These are phyloP conservation scores for Fulica atra DNA, from an alignment of 2,113 vertebrate genomes.

Conservation along the genomic window DNA sequence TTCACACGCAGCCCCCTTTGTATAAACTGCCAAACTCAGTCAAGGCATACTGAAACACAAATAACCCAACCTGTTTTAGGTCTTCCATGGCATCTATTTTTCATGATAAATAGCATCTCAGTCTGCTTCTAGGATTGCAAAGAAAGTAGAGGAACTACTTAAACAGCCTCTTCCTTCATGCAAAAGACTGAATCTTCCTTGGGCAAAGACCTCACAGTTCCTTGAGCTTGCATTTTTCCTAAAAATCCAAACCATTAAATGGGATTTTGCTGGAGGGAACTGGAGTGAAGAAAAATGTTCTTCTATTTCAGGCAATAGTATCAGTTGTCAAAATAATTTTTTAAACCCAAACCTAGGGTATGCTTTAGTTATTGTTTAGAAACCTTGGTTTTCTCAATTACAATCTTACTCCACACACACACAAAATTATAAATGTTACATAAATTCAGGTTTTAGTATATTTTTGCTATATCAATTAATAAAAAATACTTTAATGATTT, in stretches of 20 bases:
- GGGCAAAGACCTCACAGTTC: background rate
- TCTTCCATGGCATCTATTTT: background rate
- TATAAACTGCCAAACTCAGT: background rate
- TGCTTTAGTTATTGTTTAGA: background rate
- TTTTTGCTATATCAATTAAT: background rate
- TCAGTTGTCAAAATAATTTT: background rate
- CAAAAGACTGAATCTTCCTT: background rate
- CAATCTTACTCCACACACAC: background rate
- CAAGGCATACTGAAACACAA: background rate
- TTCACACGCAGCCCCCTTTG: background rate
- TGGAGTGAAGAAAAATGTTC: background rate
- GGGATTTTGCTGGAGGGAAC: background rate
- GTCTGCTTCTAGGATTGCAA: background rate
- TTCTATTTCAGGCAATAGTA: background rate
- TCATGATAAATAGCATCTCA: background rate
- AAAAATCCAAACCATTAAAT: background rate
- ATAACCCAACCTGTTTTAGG: background rate
- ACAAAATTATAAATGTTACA: background rate
- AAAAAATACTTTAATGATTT: background rate
- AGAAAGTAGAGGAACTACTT: background rate
- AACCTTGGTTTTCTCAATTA: background rate
- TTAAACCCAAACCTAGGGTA: background rate
- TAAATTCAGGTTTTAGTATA: background rate
- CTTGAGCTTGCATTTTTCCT: background rate
- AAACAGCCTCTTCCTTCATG: background rate